These are phyloP conservation scores for Psittacula derbiana DNA, from an alignment of 2,797 vertebrate species.

Conservation along the genomic window DNA sequence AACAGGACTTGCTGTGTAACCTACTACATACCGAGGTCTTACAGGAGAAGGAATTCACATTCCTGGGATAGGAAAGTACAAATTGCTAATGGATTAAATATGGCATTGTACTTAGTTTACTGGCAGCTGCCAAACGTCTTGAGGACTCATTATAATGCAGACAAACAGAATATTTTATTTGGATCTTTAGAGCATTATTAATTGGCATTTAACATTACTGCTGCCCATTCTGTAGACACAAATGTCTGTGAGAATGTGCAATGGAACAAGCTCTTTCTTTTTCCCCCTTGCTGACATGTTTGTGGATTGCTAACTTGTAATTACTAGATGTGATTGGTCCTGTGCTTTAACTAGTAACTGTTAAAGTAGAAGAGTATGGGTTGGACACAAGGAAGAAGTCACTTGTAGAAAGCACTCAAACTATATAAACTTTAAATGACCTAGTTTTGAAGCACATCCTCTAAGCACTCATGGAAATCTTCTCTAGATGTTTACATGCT, in stretches of 20 bases:
- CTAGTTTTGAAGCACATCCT: background rate
- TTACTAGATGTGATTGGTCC: background rate
- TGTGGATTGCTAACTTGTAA: background rate
- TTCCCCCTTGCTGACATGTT: background rate
- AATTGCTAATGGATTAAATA: background rate
- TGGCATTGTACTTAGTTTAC: background rate
- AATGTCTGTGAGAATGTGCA: background rate
- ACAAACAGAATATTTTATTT: background rate
- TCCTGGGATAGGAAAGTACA: background rate
- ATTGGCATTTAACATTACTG: background rate
- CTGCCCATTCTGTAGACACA: background rate
- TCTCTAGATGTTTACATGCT: background rate
- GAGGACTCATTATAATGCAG: background rate
- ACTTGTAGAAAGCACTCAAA: background rate
- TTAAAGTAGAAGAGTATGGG: background rate
- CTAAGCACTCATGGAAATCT: background rate
- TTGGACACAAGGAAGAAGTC: background rate
- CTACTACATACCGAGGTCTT: background rate
- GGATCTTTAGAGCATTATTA: background rate
- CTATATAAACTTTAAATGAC: background rate
- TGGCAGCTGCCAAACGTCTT: background rate
- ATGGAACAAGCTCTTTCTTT: fast-evolving
- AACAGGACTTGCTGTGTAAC: background rate
- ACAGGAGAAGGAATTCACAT: background rate
- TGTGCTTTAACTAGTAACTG: background rate